Base-by-base conservation (phyloP, 2,888 invertebrate genomes). In the Phengaris alcon region DNA sequence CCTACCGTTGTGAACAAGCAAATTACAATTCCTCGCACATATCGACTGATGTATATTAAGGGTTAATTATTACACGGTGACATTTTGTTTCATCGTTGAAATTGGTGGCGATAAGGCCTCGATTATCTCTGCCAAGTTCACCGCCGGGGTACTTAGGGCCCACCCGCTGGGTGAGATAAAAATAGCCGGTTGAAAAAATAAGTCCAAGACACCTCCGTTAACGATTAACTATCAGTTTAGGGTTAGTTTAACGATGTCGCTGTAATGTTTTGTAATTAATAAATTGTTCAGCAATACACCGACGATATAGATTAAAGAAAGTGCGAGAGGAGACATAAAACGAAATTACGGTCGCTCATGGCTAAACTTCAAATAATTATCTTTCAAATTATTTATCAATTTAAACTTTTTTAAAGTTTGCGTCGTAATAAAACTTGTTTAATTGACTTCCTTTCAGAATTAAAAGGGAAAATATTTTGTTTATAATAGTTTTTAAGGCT, bases 241-340 rank as follows among this genome's bases (percentile, higher is more conserved):
- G 72, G 72, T 72, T 72, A 72, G 54, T 44, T 72, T 54, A 72
- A 52, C 52, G 70, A 52, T 52, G 70, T 70, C 70, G 35, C 72
- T 51, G 6, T 22, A 35, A 72, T 72, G 72, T 52, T 9, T 35
- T 35, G 12, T 72, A 72, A 72, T 72, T 54, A 72, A 72, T 12
- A 72, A 70, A 51, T 52, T 70, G 54, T 54, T 35, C 15, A 48
- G 44, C 6, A 44, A 22, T 9, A 59, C 48, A 64, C 22, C 68
- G 46, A 5, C n/a, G n/a, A 7, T 69, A 64, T 64, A 64, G 44
- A 35, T 44, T 64, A 64, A 35, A 13, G 59, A 13, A 13, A 64
- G 64, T 64, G 64, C 6, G 12, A 64, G 64, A 64, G 64, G 10
- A 12, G 64, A 44, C 64, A 15, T 64, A 6, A 64, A 64, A 44